Conservation (phyloP, 2,797 vertebrate genomes). For the Cossypha dichroa region DNA sequence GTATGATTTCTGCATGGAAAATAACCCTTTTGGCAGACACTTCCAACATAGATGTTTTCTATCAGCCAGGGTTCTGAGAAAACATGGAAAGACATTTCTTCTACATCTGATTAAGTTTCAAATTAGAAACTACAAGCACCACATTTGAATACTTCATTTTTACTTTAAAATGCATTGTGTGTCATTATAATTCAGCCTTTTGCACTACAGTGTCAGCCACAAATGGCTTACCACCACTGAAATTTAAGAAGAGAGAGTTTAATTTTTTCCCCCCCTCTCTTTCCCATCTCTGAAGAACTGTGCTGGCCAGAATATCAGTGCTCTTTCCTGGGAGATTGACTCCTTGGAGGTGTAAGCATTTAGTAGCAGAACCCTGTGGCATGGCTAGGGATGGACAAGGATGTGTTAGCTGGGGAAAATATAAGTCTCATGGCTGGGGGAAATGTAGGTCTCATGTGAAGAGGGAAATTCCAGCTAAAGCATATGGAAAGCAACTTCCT, state of each 20-base stretch:
- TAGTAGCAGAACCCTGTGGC: background rate
- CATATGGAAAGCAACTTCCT: background rate
- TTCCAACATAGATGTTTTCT: constrained; percentile 15
- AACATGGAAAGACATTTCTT: background rate
- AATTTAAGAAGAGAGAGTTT: background rate
- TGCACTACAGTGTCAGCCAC: background rate
- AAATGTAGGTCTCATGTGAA: background rate
- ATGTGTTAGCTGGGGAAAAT: background rate
- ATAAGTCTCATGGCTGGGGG: background rate
- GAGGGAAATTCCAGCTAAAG: background rate
- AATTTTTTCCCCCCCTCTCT: background rate
- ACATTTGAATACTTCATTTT: background rate
- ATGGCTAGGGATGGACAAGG: background rate
- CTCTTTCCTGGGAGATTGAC: background rate
- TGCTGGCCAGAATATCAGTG: background rate
- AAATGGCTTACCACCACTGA: background rate
- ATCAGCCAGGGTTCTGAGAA: constrained; percentile 39
- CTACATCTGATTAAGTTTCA: background rate
- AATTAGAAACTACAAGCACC: background rate
- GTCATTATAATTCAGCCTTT: background rate
- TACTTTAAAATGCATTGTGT: background rate
- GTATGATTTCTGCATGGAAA: constrained; percentile 86
- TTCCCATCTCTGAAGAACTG: background rate
- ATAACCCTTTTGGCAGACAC: constrained; percentile 77
- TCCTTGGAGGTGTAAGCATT: background rate